phyloP scores from a whole-genome alignment of 2,888 invertebrate genomes.

The Mantis religiosa region DNA sequence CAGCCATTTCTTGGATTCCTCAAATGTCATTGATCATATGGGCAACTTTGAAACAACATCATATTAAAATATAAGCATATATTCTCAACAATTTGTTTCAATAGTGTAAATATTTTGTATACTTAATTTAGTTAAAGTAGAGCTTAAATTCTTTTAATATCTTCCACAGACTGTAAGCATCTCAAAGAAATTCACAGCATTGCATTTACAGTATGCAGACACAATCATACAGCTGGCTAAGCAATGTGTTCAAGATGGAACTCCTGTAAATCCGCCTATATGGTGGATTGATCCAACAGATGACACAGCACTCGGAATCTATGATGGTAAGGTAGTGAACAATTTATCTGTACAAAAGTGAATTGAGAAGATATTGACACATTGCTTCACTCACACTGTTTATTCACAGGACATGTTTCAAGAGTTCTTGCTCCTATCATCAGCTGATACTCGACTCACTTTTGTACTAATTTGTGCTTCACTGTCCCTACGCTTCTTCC shows the following conservation, averaged over 20 bases:
- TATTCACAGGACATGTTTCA: too few species aligned
- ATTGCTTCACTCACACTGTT: too few species aligned
- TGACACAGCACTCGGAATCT: slow-evolving; percentile 50
- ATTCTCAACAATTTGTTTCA: not conserved
- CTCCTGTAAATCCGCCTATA: slow-evolving; percentile 73
- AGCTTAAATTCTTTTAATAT: not conserved
- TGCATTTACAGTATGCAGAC: slow-evolving; percentile 59
- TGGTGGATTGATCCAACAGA: slow-evolving; percentile 81
- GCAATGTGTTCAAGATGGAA: slow-evolving; percentile 55
- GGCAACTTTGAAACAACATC: too few species aligned
- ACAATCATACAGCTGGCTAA: slow-evolving; percentile 57
- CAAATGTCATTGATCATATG: too few species aligned
- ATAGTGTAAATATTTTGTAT: not conserved
- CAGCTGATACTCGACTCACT: too few species aligned
- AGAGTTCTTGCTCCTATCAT: too few species aligned
- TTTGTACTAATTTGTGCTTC: too few species aligned
- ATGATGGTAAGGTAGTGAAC: slow-evolving; percentile 41
- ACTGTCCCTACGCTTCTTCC: too few species aligned
- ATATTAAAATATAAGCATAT: too few species aligned
- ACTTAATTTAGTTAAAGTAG: not conserved
- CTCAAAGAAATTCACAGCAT: slow-evolving; percentile 57
- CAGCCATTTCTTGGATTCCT: too few species aligned
- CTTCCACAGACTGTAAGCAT: slow-evolving; percentile 56
- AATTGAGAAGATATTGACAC: too few species aligned
- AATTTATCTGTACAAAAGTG: not conserved